These are phyloP conservation scores for Tholera decimalis DNA, from an alignment of 2,888 invertebrate genomes.

Conservation along the genomic window DNA sequence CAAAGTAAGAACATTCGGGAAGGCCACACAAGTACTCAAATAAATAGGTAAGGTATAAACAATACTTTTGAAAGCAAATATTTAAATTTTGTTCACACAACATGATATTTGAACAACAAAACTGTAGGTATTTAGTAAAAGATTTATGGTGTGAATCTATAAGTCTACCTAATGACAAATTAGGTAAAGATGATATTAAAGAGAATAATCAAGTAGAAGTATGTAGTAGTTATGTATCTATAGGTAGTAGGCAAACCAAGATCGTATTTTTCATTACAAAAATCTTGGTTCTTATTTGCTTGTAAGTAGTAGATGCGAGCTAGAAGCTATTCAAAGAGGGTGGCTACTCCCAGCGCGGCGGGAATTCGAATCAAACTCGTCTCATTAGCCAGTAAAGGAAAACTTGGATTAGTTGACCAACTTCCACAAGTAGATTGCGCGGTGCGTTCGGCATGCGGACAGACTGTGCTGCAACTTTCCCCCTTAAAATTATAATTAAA, in stretches of 20 bases:
- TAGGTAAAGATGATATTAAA: not conserved
- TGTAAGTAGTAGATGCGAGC: slow-evolving; percentile 50
- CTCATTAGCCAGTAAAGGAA: slow-evolving; percentile 90
- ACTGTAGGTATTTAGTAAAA: too few relatives aligned
- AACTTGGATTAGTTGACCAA: slow-evolving; percentile 91
- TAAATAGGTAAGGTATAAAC: too few relatives aligned
- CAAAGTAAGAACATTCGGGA: too few relatives aligned
- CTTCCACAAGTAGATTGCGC: slow-evolving; percentile 79
- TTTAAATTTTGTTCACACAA: too few relatives aligned
- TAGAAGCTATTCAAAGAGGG: slow-evolving; percentile 71
- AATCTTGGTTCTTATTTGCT: slow-evolving; percentile 51
- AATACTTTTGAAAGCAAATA: too few relatives aligned
- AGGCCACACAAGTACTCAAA: too few relatives aligned
- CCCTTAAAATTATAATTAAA: slow-evolving; percentile 67
- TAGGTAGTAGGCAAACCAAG: slow-evolving; percentile 16
- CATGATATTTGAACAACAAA: too few relatives aligned
- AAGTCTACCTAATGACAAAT: not conserved
- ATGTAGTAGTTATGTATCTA: not conserved
- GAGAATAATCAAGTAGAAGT: not conserved
- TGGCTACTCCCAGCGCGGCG: slow-evolving; percentile 76
- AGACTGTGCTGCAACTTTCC: slow-evolving; percentile 66
- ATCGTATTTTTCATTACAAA: slow-evolving; percentile 33
- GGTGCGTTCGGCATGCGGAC: slow-evolving; percentile 73
- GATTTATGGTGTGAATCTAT: too few relatives aligned
- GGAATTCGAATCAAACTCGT: slow-evolving; percentile 89